Evolutionary conservation across 2,888 invertebrate genomes (phyloP), one percentile per base, ranked within the genome.

Genomic region (Hesperia comma): DNA sequence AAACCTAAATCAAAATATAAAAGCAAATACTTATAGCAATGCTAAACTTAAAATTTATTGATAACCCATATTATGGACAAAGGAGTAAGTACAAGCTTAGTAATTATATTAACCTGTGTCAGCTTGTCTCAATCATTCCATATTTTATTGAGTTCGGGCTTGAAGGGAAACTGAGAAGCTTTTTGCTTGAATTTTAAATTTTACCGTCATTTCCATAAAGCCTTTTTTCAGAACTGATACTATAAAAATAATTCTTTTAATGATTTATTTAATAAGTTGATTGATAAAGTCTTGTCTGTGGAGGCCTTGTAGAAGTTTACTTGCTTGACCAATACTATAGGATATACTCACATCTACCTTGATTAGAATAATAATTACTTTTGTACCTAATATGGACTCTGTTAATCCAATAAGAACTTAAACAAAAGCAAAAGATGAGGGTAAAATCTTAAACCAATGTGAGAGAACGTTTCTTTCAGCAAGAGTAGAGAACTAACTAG

Each of bases 161-260:
- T 67, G 37, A 60, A 12, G 43, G 46, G 61, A 54, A 15, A 46
- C 19, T 19, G 14, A 56, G 12, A 56, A 67, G 66, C 68, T 70
- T 67, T 21, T 67, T 61, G 66, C 66, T 67, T 55, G 7, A 58
- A 49, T 54, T 54, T 33, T 46, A 21, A 60, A 51, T n/a, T 43
- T 14, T 66, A 32, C 10, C 46, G 21, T 66, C 8, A 37, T 26
- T 40, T 7, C 12, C 43, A 57, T 57, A 10, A 14, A 49, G 15
- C 26, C 26, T 26, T 46, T 43, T 6, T 6, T 15, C 43, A 17
- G 19, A 49, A 19, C 5, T 26, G 26, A 26, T 26, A 26, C 26
- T 26, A 26, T 26, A 4, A 26, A 26, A 4, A 15, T 43, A n/a
- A 43, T 43, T 5, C 15, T n/a, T 15, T 1, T 43, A 43, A 1